phyloP scores from a whole-genome alignment of 2,888 invertebrate species.

The Oasisia sp. region DNA sequence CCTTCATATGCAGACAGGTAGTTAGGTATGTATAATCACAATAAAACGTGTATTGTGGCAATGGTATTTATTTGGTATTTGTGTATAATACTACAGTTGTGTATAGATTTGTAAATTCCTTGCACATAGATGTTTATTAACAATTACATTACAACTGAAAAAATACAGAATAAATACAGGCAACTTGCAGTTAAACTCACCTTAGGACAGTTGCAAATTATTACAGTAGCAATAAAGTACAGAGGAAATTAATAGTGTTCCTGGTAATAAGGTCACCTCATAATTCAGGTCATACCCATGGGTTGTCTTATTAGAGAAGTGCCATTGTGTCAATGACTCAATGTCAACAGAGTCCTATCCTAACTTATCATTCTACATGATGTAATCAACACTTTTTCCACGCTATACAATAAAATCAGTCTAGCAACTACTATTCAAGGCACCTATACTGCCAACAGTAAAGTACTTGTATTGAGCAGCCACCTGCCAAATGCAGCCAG shows the following conservation, averaged over 20 bases:
- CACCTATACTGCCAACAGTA: no score
- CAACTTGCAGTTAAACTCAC: no score
- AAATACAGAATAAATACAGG: no score
- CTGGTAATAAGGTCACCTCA: neutral
- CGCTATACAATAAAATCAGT: neutral
- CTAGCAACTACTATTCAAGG: no score
- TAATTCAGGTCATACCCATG: neutral
- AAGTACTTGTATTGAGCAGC: no score
- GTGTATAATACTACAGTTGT: neutral
- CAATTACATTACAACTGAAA: neutral
- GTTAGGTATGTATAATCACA: neutral
- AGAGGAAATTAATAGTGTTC: no score
- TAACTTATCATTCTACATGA: neutral
- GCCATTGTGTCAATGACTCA: neutral
- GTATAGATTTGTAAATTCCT: neutral
- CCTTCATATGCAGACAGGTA: neutral
- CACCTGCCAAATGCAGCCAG: no score
- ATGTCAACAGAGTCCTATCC: neutral
- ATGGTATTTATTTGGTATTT: neutral
- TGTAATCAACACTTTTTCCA: neutral
- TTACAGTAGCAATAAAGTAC: no score
- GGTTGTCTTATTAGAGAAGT: no score
- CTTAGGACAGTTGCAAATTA: no score
- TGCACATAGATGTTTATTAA: neutral
- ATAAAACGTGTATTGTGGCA: neutral